Base-by-base conservation (phyloP, 2,113 vertebrate species). In the Chaetodon auriga region DNA sequence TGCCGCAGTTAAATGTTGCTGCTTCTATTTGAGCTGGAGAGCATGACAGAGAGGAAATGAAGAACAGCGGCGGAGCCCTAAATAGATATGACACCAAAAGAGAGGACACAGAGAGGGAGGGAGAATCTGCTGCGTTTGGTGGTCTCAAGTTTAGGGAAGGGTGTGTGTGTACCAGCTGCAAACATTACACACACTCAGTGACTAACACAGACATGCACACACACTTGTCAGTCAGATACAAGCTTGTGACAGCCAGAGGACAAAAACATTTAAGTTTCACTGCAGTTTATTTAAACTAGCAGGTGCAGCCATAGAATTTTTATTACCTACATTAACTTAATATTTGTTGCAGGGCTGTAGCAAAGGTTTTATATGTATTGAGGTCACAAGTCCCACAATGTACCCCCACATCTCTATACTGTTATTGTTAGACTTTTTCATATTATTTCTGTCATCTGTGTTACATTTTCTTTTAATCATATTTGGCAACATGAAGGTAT, bases 1-100 rank as follows among this genome's bases (percentile, higher is more conserved):
- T 15, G 68, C 78, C 58, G 72, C 57, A 84, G 80, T 87, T 80
- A 81, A 81, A 85, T 49, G 88, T 77, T 68, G 43, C 83, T 81
- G 83, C 83, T 89, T 68, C 77, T 84, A 77, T 89, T 68, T 80
- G 89, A 91, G 89, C 83, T 57, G 23, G 55, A 79, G 70, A 61
- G 80, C 78, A 65, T 35, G 73, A 89, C 58, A 48, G 75, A 75
- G 68, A 87, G 86, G 71, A 88, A 91, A 91, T 63, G 78, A 94
- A 78, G 82, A 71, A 78, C 86, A 83, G 87, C 84, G 58, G 77
- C 18, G 63, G 60, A 84, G 86, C 93, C 73, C n/a, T 79, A 93
- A 94, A 93, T 95, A 95, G 93, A 94, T 89, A 76, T 93, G 93
- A 92, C 87, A 87, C 81, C 89, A 30, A 91, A 81, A 80, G 90